phyloP scores from a whole-genome alignment of 2,797 vertebrate genomes.

The Xyrichtys novacula region DNA sequence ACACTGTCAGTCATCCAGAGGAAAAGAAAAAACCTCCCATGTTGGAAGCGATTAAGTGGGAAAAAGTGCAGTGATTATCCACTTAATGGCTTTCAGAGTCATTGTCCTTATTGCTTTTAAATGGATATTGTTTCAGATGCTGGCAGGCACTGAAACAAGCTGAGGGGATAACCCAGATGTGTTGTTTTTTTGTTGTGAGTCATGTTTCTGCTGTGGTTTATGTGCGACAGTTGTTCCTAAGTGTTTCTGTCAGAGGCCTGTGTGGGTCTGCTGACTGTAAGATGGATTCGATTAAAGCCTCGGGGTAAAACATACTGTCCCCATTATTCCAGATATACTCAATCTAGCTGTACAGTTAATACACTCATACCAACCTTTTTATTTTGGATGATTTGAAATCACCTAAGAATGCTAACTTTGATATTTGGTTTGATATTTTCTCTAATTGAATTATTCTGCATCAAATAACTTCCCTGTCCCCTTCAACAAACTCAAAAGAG shows the following conservation, averaged over 20 bases:
- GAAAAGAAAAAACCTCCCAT: neutral
- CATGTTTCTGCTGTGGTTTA: constrained; percentile 57
- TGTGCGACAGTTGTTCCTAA: constrained; percentile 57
- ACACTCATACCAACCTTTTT: constrained; percentile 12
- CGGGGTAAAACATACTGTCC: constrained; percentile 39
- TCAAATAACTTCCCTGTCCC: constrained; percentile 22
- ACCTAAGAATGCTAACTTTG: constrained; percentile 14
- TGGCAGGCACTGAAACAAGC: constrained; percentile 73
- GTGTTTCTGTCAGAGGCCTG: constrained; percentile 51
- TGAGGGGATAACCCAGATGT: constrained; percentile 63
- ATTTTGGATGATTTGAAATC: neutral
- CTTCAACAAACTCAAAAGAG: constrained; percentile 21
- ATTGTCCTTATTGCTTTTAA: constrained; percentile 59
- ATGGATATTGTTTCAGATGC: constrained; percentile 71
- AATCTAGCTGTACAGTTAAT: constrained; percentile 27
- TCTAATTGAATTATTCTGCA: constrained; percentile 38
- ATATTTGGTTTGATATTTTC: constrained; percentile 39
- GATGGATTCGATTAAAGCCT: constrained; percentile 47
- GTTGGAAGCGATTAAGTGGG: constrained; percentile 58
- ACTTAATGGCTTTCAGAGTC: constrained; percentile 69
- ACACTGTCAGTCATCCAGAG: constrained; percentile 41
- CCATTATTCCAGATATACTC: constrained; percentile 49
- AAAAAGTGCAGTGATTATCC: constrained; percentile 52
- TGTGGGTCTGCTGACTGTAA: constrained; percentile 43
- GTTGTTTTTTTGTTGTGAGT: constrained; percentile 66